phyloP scores from a whole-genome alignment of 2,113 vertebrate genomes.

The Tylochromis polylepis region DNA sequence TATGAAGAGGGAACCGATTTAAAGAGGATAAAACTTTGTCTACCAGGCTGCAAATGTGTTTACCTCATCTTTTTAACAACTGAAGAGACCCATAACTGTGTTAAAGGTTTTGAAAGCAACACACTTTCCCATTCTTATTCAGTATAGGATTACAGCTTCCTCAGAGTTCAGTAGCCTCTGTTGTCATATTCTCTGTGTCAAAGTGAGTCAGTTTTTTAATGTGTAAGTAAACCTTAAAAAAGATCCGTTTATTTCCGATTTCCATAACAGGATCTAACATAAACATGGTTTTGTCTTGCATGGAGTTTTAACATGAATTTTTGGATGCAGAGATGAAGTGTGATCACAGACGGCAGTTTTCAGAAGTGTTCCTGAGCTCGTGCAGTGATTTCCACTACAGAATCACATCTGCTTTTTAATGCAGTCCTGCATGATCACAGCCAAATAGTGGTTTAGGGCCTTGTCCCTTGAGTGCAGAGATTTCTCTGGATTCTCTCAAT shows the following conservation, averaged over 20 bases:
- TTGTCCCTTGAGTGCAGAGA: rapidly evolving
- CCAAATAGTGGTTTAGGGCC: neutral
- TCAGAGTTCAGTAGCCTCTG: rapidly evolving
- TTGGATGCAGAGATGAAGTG: neutral
- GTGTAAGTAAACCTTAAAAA: neutral
- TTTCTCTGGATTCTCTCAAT: neutral
- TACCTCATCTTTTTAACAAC: neutral
- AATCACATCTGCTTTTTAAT: neutral
- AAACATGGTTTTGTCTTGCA: neutral
- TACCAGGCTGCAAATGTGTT: neutral
- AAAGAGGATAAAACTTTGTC: neutral
- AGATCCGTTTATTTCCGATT: neutral
- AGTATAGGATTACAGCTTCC: neutral
- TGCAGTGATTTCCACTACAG: neutral
- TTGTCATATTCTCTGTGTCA: neutral
- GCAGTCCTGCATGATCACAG: neutral
- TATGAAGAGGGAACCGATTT: neutral
- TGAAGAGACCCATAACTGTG: neutral
- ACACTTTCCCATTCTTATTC: neutral
- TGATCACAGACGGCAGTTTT: neutral
- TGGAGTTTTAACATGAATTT: neutral
- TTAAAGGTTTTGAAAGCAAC: neutral
- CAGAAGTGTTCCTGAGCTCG: neutral
- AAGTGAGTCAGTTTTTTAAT: neutral
- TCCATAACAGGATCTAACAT: neutral